Base-by-base conservation (phyloP, 2,888 invertebrate genomes). In the Ophonus ardosiacus region DNA sequence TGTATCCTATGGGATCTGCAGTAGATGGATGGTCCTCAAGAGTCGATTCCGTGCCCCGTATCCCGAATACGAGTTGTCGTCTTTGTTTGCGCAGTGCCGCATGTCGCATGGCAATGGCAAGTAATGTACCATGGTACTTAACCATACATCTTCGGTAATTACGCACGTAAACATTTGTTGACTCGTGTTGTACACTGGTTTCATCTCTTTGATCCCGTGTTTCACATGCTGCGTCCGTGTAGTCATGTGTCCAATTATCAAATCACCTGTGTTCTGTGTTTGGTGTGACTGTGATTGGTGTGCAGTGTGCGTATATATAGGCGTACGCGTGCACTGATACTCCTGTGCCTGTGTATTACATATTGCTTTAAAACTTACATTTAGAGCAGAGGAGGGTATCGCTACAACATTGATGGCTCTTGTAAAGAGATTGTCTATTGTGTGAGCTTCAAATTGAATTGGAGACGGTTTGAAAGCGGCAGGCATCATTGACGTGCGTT, bases 381-480 rank as follows among this genome's bases (percentile, higher is more conserved):
- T 74, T 40, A 13, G 71, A 56, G 56, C 1, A 4, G 56, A 61
- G 15, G 57, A 57, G 78, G 78, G 78, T 78, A 24, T 78, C 78
- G 40, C n/a, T 57, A 65, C 65, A 81, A 31, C 81, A 17, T 24
- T 81, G 81, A 81, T 85, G 80, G 71, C 85, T 57, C 85, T 85
- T 85, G 80, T 85, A 85, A 80, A 86, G 88, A 89, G 88, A 89
- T 89, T 88, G 88, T 89, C 89, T 89, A 89, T 88, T 88, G 88
- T 88, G 88, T 86, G 83, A 86, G 88, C 88, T 88, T 88, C 88
- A 88, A 88, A 88, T 88, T 88, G 88, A 88, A 88, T 88, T 87
- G 87, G 87, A 87, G 87, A 87, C 87, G 88, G 88, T 88, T 88
- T 88, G 87, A 88, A 88, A 88, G 87, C 87, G 59, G 76, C 59